Conservation (phyloP, 2,888 invertebrate genomes). For the Spialia ferax region DNA sequence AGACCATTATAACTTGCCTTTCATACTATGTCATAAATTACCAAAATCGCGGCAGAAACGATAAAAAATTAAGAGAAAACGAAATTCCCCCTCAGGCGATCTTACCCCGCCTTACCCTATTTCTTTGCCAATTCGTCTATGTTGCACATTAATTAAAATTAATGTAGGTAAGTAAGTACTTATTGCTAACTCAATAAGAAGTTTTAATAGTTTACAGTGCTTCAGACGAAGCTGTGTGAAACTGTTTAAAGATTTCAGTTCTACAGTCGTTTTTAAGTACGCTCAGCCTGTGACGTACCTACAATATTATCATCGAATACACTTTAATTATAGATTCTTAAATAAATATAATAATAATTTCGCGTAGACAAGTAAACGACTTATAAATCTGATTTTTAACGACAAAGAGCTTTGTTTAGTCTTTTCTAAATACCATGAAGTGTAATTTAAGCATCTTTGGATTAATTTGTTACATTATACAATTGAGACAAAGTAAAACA, state of each 20-base stretch:
- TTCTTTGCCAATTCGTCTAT: background rate
- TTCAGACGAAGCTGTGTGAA: background rate
- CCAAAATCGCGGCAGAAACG: too few relatives aligned
- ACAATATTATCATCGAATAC: conserved; percentile 17
- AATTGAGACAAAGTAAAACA: conserved; percentile 12
- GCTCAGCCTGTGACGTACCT: background rate
- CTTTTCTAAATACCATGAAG: conserved; percentile 25
- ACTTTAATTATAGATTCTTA: background rate
- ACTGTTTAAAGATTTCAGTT: conserved; percentile 7
- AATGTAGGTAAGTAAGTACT: background rate
- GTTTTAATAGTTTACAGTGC: conserved; percentile 1
- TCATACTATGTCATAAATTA: too few relatives aligned
- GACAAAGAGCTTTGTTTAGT: conserved; percentile 33
- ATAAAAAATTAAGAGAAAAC: too few relatives aligned
- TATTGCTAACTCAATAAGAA: background rate
- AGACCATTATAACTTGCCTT: too few relatives aligned
- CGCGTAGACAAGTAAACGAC: conserved; percentile 30
- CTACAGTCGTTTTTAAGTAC: conserved; percentile 24
- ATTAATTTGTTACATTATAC: conserved; percentile 38
- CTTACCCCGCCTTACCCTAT: too few relatives aligned
- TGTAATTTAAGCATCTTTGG: conserved; percentile 42
- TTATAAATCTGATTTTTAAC: conserved; percentile 21
- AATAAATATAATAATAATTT: conserved; percentile 35
- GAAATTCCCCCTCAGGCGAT: too few relatives aligned
- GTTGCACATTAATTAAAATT: background rate